Base-by-base conservation (phyloP, 2,888 invertebrate species). In the Gandaritis pyraliata region DNA sequence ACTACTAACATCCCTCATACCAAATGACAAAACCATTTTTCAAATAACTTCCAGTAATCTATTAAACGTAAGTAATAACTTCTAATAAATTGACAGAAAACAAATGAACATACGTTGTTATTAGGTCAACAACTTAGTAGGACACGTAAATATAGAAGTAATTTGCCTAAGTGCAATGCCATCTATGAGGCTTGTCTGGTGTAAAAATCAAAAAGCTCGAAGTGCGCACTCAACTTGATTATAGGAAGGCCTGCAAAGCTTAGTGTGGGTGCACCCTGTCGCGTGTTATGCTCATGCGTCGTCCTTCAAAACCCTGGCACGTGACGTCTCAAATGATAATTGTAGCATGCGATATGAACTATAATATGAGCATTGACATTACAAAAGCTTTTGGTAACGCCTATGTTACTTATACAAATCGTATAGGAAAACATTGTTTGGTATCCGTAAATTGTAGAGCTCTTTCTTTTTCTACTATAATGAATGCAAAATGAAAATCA, bases 191-290 rank as follows among this genome's bases (percentile, higher is more conserved):
- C 76, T 83, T 83, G 83, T 81, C 79, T 79, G 72, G 72, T 74
- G 76, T 81, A 85, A 80, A 84, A 87, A 89, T 88, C 85, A 86
- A 90, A 90, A 89, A 83, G 66, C 59, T 61, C 81, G 81, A 81
- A 73, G 73, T 80, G 78, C 82, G 82, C 86, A 92, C 89, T 93
- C 93, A 93, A 93, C 89, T 91, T 92, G 89, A 93, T 93, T 93
- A 90, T 88, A 81, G 76, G 85, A 85, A 83, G 83, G 83, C 82
- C 77, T 80, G 73, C 75, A 76, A 78, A 75, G 70, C 71, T 68
- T 67, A 66, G 66, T 71, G 69, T 71, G 69, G 72, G 69, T 72
- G 77, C 75, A 72, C 77, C 69, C 73, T 49, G 63, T 58, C 77
- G 70, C 81, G 81, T 78, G 82, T 65, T 75, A 64, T 16, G 12